Evolutionary conservation across 2,888 invertebrate species (phyloP), one percentile per base, ranked within the genome.

Genomic region (Apamea epomidion): DNA sequence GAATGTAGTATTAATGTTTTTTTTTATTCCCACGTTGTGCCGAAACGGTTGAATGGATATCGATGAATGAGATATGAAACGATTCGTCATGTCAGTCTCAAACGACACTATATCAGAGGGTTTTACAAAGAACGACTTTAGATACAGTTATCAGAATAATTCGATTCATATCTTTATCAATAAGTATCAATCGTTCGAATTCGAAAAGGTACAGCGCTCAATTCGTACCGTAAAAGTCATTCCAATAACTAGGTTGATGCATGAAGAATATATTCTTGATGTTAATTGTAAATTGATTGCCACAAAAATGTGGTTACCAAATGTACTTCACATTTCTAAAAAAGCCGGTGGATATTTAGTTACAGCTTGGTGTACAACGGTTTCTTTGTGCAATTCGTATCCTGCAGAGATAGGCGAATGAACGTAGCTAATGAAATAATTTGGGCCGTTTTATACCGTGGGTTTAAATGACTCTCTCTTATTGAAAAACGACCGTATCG

Each of bases 401-500:
- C 89, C 89, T 90, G 81, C 71, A 73, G 83, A 78, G 85, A 73
- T 81, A 78, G 85, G 80, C 83, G 75, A 89, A 85, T 85, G 78
- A 76, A 81, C 89, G 90, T 84, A 81, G 74, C 90, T 85, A 89
- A 88, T 90, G 80, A 79, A 82, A 85, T 88, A 85, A 90, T 88
- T 90, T 85, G 85, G 83, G 73, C 82, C 74, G 89, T 78, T 88
- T 88, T 84, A 88, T 79, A 81, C 77, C 81, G 80, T 86, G 78
- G 81, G 81, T 82, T 81, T 85, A 82, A 89, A 86, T 82, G 65
- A 78, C 82, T 85, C 85, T 86, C 77, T 90, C 80, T 80, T 71
- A 80, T 86, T 89, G 89, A 84, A 86, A 84, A 90, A 87, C 85
- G 82, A 90, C 85, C 84, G 90, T 89, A 81, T 81, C 83, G 85